Conservation (phyloP, 2,113 vertebrate genomes). For the Calonectris borealis region DNA sequence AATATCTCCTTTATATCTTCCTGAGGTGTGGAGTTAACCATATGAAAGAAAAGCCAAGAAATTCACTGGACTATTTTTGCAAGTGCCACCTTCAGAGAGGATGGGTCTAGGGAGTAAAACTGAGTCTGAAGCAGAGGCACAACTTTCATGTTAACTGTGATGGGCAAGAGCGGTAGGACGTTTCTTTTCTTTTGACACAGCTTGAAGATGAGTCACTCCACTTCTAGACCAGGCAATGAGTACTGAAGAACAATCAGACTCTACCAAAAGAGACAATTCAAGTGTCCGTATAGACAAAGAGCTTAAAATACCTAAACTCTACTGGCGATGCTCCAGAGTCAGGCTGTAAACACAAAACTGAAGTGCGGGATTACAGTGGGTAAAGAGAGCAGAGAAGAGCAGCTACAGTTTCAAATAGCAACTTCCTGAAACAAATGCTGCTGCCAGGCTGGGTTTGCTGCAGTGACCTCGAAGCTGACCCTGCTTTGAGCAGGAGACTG, state of each 20-base stretch:
- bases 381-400: neutral
- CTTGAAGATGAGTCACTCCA: neutral
- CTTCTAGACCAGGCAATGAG: neutral
- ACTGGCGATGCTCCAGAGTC: neutral
- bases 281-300: neutral
- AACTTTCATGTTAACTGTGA: neutral
- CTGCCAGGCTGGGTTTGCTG: neutral
- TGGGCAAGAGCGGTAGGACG: neutral
- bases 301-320: neutral
- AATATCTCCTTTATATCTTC: neutral
- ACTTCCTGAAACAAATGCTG: neutral
- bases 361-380: neutral
- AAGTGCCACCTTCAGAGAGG: neutral
- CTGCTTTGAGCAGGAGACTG: neutral
- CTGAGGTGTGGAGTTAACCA: neutral
- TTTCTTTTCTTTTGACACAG: neutral
- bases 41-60: neutral
- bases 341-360: neutral
- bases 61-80: neutral
- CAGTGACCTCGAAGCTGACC: neutral
- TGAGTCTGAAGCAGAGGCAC: neutral
- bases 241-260: neutral
- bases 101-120: neutral
- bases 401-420: neutral
- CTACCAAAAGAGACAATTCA: neutral